Evolutionary conservation across 2,888 invertebrate genomes (phyloP).

Genomic region (Thera obeliscata): DNA sequence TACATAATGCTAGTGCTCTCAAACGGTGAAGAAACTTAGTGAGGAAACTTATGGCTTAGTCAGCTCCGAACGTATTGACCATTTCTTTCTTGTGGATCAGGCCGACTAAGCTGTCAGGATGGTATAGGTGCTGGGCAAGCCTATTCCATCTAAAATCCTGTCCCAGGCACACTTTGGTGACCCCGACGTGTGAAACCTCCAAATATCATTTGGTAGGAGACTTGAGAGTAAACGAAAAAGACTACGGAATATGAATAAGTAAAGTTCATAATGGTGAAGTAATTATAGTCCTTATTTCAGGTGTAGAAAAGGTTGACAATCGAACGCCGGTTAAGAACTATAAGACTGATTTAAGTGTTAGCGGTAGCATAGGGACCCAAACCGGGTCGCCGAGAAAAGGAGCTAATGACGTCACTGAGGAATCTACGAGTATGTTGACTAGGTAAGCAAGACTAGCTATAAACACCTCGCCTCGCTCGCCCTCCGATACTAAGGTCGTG

Average conservation of each 20-base stretch:
- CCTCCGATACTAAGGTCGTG: no score
- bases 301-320: slow-evolving; percentile 57
- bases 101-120: no score
- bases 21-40: no score
- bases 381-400: slow-evolving; percentile 66
- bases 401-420: slow-evolving; percentile 56
- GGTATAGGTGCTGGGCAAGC: no score
- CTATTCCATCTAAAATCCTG: no score
- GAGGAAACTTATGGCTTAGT: no score
- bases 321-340: slow-evolving; percentile 69
- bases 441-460: slow-evolving; percentile 56
- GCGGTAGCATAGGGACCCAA: slow-evolving; percentile 63
- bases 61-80: no score
- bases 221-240: no score
- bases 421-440: slow-evolving; percentile 64
- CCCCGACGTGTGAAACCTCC: background rate
- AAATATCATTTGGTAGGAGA: no score
- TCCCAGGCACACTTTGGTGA: background rate
- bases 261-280: background rate
- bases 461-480: background rate
- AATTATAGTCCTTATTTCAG: slow-evolving; percentile 14
- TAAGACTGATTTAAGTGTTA: slow-evolving; percentile 80
- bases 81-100: no score
- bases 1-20: no score
- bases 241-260: background rate